Evolutionary conservation across 1,140 invertebrate genomes (phyloP).

Genomic region (Heliconius hewitsoni): DNA sequence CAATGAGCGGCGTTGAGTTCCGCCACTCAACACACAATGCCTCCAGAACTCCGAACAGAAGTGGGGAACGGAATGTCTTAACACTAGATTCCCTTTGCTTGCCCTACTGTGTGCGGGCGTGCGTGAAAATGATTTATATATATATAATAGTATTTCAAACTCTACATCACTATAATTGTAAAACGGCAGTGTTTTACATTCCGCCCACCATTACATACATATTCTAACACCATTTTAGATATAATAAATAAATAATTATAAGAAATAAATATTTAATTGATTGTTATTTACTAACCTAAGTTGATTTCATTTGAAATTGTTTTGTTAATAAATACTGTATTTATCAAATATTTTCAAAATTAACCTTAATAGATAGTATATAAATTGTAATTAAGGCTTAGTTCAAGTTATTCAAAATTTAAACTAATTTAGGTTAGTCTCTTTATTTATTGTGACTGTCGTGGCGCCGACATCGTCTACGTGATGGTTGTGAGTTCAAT

Average conservation of each 20-base stretch:
- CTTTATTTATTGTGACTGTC: background rate
- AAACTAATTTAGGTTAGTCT: background rate
- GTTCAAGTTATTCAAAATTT: background rate
- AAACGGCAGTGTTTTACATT: conserved; percentile 29
- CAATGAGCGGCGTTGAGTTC: too few species aligned
- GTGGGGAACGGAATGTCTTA: too few species aligned
- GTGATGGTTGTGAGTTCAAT: background rate
- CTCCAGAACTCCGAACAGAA: too few species aligned
- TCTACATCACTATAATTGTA: conserved; percentile 17
- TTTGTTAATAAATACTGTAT: background rate
- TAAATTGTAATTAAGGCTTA: conserved; percentile 14
- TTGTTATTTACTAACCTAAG: background rate
- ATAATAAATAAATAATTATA: background rate
- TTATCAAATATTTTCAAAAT: conserved; percentile 6
- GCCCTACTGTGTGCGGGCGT: too few species aligned
- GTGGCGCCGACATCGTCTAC: background rate
- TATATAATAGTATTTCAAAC: background rate
- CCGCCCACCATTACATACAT: conserved; percentile 26
- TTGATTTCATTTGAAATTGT: background rate
- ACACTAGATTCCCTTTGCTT: too few species aligned
- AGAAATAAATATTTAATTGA: background rate
- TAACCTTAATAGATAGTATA: background rate
- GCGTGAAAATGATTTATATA: too few species aligned
- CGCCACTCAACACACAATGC: too few species aligned
- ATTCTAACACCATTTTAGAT: conserved; percentile 12